These are phyloP conservation scores for Bujurquina vittata DNA, from an alignment of 2,113 vertebrate genomes.

Conservation along the genomic window DNA sequence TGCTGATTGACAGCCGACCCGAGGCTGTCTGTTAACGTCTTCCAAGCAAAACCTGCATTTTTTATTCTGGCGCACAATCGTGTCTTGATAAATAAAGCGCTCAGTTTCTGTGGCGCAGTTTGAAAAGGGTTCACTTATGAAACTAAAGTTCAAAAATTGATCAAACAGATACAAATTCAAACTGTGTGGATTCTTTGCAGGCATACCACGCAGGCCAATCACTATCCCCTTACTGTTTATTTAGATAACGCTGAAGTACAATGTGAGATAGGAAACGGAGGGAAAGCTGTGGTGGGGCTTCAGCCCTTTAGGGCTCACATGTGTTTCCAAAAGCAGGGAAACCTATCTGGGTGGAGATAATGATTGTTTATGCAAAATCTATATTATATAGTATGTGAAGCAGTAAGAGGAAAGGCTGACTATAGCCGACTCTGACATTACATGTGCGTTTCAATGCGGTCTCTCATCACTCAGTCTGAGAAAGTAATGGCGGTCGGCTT, in stretches of 20 bases:
- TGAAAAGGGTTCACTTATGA: background rate
- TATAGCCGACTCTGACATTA: slow-evolving; percentile 49
- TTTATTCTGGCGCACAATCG: background rate
- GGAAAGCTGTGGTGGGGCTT: background rate
- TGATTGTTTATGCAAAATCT: slow-evolving; percentile 65
- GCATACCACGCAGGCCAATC: background rate
- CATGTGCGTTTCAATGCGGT: slow-evolving; percentile 57
- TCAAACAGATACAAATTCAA: slow-evolving; percentile 12
- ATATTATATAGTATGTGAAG: slow-evolving; percentile 48
- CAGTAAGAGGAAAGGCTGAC: slow-evolving; percentile 63
- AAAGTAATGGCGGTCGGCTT: slow-evolving; percentile 56
- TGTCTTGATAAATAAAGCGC: background rate
- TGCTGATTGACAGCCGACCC: background rate
- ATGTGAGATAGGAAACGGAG: background rate
- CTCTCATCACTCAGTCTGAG: slow-evolving; percentile 59
- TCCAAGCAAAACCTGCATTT: background rate
- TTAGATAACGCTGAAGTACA: slow-evolving; percentile 8
- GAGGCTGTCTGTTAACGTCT: no score
- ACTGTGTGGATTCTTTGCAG: background rate
- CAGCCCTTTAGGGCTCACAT: background rate
- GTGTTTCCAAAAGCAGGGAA: slow-evolving; percentile 31
- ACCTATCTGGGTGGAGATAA: slow-evolving; percentile 53
- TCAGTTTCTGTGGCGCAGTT: background rate
- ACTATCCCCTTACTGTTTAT: slow-evolving; percentile 23
- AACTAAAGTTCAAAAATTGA: background rate